Evolutionary conservation across 2,797 vertebrate genomes (phyloP), one percentile per base, ranked within the genome.

Genomic region (Myotis pilosus): DNA sequence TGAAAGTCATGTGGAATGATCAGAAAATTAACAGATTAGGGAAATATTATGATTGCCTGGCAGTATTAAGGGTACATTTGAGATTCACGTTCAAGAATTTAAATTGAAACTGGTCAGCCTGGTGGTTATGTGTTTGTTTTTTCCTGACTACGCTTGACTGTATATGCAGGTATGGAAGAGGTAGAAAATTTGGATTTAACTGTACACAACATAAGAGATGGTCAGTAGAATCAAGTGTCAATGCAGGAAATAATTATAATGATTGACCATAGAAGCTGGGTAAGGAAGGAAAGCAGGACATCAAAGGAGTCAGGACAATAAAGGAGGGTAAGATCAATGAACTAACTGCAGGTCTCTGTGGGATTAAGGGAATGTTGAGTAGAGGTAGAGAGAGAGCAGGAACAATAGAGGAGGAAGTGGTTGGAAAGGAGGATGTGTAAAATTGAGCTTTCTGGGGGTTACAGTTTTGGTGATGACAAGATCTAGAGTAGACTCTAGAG

Each of bases 261-360:
- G 91, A 89, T 2, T 94, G 72, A 82, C 80, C 80, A 92, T 9
- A 57, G 53, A 76, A 91, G 8, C 49, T 79, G 53, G 33, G 30
- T 75, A 75, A 92, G 66, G 69, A 92, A 88, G 47, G 44, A 57
- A 93, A 76, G 28, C 30, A 88, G 51, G 57, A 68, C 75, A 85
- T 91, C 76, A 90, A 82, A 96, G 72, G 36, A 87, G 44, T 81
- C 69, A 86, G 69, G 87, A 92, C 90, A 96, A 94, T 79, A 78
- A 90, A 95, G n/a, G 25, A 88, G 51, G 62, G 20, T 38, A n/a
- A 75, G 16, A 47, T 57, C 41, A 82, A 62, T 53, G 78, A 47
- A 33, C 55, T 91, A 47, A 33, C 49, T 89, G 22, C 33, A 89
- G 28, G 10, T 16, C 60, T 79, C 72, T 33, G 55, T 36, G 20